These are phyloP conservation scores for Melanophora roralis DNA, from an alignment of 2,888 invertebrate species.

Conservation along the genomic window DNA sequence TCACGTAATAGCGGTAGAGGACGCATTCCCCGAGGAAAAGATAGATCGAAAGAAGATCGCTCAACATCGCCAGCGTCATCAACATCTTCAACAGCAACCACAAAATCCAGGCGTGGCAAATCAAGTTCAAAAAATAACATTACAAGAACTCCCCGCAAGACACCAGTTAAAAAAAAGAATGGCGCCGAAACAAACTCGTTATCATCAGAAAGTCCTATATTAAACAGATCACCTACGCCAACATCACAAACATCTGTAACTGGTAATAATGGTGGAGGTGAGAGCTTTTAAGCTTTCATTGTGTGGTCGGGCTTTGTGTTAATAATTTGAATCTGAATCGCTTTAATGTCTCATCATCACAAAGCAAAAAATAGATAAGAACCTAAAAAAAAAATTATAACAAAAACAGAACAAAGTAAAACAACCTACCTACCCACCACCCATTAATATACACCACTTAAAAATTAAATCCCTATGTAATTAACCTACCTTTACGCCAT, in stretches of 20 bases:
- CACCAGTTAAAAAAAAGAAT: constrained; percentile 72
- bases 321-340: constrained; percentile 49
- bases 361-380: constrained; percentile 1
- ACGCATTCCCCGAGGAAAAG: constrained; percentile 71
- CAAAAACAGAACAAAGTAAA: no score
- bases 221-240: constrained; percentile 32
- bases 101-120: constrained; percentile 64
- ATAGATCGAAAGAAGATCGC: constrained; percentile 69
- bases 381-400: background rate
- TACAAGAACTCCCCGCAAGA: constrained; percentile 70
- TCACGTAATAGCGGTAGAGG: constrained; percentile 73
- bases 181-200: constrained; percentile 44
- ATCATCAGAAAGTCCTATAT: constrained; percentile 34
- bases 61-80: constrained; percentile 74
- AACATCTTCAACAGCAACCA: constrained; percentile 70
- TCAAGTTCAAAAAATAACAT: constrained; percentile 55
- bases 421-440: constrained; percentile 45
- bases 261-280: constrained; percentile 58
- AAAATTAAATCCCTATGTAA: constrained; percentile 50
- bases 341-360: constrained; percentile 49
- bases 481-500: constrained; percentile 43
- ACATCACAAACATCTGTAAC: constrained; percentile 30
- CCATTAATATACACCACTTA: constrained; percentile 41
- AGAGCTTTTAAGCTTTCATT: constrained; percentile 58
- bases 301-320: constrained; percentile 55